These are phyloP conservation scores for Caradrina kadenii DNA, from an alignment of 2,888 invertebrate species.

Conservation along the genomic window DNA sequence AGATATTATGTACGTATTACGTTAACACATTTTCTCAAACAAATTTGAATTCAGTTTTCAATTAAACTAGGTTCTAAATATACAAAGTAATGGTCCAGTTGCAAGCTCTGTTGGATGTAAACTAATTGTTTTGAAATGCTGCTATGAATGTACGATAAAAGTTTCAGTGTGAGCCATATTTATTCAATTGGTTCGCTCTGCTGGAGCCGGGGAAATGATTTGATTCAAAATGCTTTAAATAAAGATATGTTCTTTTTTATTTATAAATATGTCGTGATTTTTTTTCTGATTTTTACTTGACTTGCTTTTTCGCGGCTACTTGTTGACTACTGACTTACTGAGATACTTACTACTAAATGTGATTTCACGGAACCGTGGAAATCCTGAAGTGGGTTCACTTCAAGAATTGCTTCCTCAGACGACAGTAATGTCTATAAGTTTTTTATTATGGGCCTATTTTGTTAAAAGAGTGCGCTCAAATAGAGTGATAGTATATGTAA, in stretches of 20 bases:
- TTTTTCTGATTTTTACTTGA: background rate
- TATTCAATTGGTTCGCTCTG: constrained; percentile 38
- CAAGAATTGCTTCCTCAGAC: no score
- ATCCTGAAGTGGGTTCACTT: no score
- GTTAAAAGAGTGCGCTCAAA: no score
- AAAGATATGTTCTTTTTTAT: background rate
- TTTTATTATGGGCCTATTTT: no score
- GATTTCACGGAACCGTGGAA: no score
- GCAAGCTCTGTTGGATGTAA: constrained; percentile 17
- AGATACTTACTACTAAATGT: no score
- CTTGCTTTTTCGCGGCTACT: background rate
- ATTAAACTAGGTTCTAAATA: constrained; percentile 29
- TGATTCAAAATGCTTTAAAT: constrained; percentile 35
- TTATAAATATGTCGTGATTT: background rate
- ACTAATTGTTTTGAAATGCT: constrained; percentile 40
- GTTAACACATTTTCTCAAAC: constrained; percentile 11
- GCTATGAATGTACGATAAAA: constrained; percentile 30
- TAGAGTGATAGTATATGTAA: no score
- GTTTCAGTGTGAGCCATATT: constrained; percentile 29
- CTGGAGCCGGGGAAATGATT: constrained; percentile 10
- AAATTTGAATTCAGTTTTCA: constrained; percentile 14
- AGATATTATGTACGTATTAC: background rate
- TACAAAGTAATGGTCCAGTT: constrained; percentile 26
- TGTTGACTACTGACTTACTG: no score
- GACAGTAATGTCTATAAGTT: no score